Percentiles rank a stretch among this genome's conserved stretches.
Conservation (phyloP, 2,888 invertebrate genomes). For the Mythimna pallens region DNA sequence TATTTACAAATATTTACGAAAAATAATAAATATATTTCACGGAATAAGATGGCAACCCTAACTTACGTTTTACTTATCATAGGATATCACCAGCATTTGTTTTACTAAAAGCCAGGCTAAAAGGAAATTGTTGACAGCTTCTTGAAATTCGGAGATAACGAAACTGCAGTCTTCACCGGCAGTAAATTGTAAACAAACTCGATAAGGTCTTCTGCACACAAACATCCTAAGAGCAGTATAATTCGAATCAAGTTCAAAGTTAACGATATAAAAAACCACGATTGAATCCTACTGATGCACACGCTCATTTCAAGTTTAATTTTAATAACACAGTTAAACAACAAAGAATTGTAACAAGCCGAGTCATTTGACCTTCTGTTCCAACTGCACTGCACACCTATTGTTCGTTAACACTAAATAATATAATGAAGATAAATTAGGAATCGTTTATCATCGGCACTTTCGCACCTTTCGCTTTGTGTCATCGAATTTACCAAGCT, state of each 20-base stretch:
- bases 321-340: conserved; percentile 40
- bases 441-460: conserved; percentile 2
- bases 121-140: neutral
- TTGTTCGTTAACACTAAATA: conserved; percentile 36
- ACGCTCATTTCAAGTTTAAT: conserved; percentile 41
- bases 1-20: too few relatives aligned
- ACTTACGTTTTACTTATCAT: too few relatives aligned
- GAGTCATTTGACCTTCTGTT: conserved; percentile 43
- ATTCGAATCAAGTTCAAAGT: neutral
- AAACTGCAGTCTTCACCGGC: conserved; percentile 1
- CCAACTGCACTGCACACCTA: conserved; percentile 36
- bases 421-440: conserved; percentile 49
- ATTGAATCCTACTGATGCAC: conserved; percentile 14
- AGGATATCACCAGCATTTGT: too few relatives aligned
- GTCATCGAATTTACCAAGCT: conserved; percentile 45
- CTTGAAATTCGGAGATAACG: neutral
- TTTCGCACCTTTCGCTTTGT: conserved; percentile 25
- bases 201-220: neutral
- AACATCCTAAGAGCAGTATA: neutral
- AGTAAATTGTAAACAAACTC: neutral
- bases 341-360: conserved; percentile 47
- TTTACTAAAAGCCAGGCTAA: too few relatives aligned
- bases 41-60: too few relatives aligned
- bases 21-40: too few relatives aligned
- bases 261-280: neutral